Base-by-base conservation (phyloP, 1,140 invertebrate species). In the Heliconius nattereri region DNA sequence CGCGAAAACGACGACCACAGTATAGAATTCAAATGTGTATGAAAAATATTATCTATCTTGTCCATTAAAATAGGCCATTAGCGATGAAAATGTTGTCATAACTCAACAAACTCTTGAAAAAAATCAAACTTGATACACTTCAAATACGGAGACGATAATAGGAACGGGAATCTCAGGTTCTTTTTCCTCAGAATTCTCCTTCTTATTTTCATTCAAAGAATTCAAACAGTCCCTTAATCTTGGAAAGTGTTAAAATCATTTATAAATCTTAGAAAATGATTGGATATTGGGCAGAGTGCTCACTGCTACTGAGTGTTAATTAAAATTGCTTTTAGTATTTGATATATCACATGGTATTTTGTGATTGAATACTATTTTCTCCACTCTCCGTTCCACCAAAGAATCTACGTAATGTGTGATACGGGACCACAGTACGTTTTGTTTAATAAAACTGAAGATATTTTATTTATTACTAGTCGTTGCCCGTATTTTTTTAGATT, bases 171-270 rank as follows among this genome's bases (percentile, higher is more conserved):
- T 16, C 11, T 66, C 11, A 16, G 60, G 9, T 16, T 66, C 16
- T 66, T 66, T 26, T 23, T n/a, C 37, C 40, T 45, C 23, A 13
- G 26, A 66, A 26, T 29, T 66, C 6, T 66, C 19, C 54, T 57
- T 20, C 20, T 57, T 57, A 57, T 57, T 57, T 57, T 23, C 54
- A 57, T n/a, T 57, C 20, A 8, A 66, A 23, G 23, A 26, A 66
- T 66, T 66, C 60, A 26, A 66, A 66, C 60, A 16, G 60, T 66
- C 9, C 60, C 60, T 16, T 66, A 66, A 66, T 66, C 60, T 26
- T 66, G 60, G n/a, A 66, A 66, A 29, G 60, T 66, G 60, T 66
- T 66, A 26, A 66, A 66, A 66, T 66, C 60, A 66, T 66, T 66
- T 66, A 66, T 66, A 66, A 66, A 26, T 66, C 60, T 66, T 66